Evolutionary conservation across 2,888 invertebrate genomes (phyloP), one percentile per base, ranked within the genome.

Genomic region (Cantharis flavilabris): DNA sequence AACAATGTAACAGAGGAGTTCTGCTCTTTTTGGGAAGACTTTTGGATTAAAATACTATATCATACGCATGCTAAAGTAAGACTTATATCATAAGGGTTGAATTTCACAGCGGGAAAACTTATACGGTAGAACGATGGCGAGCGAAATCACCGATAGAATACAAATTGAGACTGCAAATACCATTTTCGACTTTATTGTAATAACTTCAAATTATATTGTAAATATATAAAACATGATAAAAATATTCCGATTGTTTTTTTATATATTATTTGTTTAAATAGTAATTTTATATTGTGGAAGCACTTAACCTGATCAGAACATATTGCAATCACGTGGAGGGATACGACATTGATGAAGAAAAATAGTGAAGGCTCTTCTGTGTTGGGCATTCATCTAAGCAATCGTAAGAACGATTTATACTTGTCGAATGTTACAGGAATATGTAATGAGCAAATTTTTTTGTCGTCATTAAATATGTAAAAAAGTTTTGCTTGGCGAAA

Each of bases 121-220:
- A 86, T 85, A 84, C 85, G 84, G 85, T 85, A 86, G 85, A 87
- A 87, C 87, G 87, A 88, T 85, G 87, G 87, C 87, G 86, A 86
- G 86, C 86, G 85, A 85, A 87, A 86, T 86, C 87, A 87, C 84
- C 84, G 83, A 82, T 85, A 82, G 88, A 88, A 88, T 88, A 88
- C 86, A 86, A 88, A 88, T 84, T 84, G 81, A 80, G 77, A 62
- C 74, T 76, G 77, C 71, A 71, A 75, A 79, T 72, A 78, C 70
- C 74, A 70, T 73, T 71, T 76, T 76, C 49, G 49, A 49, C 49
- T 49, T 49, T 49, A 49, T 49, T 49, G 49, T 49, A 49, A 49
- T 49, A 49, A 49, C 49, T 49, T 49, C 49, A 49, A 49, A 49
- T 49, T 49, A 49, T 49, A 49, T 49, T 49, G 49, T 49, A 49